A percentile compares a stretch with the other conserved stretches of the same genome.
Evolutionary conservation across 2,113 vertebrate species (phyloP).

Genomic region (Hydrolagus affinis): DNA sequence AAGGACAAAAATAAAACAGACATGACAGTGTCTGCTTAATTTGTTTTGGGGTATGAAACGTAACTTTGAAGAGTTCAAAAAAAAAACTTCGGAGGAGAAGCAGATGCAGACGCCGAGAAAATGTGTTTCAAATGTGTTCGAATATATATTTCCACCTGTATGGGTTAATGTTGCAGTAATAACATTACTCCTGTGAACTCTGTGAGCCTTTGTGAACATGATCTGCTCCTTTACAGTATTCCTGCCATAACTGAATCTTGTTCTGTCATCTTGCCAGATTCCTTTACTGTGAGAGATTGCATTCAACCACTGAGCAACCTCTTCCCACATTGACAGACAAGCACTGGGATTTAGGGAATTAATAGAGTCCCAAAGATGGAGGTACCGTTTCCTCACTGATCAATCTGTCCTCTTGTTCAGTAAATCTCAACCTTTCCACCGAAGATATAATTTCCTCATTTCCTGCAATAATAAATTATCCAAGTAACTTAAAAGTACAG

Average conservation of each 20-base stretch:
- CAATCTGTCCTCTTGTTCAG: neutral
- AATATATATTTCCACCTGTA: too few species aligned
- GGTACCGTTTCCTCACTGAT: neutral
- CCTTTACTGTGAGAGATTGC: neutral
- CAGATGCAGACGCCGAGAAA: too few species aligned
- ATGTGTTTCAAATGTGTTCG: too few species aligned
- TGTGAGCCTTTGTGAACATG: neutral
- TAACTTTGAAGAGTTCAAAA: too few species aligned
- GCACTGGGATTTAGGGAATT: neutral
- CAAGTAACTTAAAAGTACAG: neutral
- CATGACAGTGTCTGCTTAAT: too few species aligned
- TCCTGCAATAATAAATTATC: neutral
- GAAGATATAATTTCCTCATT: neutral
- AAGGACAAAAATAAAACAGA: too few species aligned
- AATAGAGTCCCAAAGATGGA: neutral
- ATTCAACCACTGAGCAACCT: neutral
- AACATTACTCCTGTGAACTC: too few species aligned
- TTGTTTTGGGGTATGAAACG: too few species aligned
- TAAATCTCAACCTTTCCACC: neutral
- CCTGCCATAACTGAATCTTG: constrained; percentile 4
- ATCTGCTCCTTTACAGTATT: neutral
- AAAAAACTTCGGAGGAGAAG: too few species aligned
- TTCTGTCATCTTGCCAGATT: constrained; percentile 5
- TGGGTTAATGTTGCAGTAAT: too few species aligned
- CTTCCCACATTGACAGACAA: neutral